Conservation (phyloP, 2,113 vertebrate genomes). For the Romanogobio albipinnatus region DNA sequence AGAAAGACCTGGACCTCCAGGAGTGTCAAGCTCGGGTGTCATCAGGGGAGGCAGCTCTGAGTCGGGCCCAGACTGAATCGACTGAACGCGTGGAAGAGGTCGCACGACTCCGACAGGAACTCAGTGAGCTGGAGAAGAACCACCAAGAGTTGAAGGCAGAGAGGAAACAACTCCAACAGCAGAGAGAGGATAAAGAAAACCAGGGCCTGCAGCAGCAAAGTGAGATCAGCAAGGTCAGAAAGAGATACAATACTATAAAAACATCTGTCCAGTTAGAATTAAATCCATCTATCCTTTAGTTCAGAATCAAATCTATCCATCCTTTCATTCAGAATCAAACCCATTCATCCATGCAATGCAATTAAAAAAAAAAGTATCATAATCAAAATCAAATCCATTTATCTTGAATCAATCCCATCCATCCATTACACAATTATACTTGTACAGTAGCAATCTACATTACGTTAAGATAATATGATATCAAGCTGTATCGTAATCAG, state of each 20-base stretch:
- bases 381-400: background rate
- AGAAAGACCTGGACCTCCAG: constrained; percentile 87
- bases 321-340: background rate
- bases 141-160: constrained; percentile 90
- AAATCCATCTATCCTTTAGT: background rate
- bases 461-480: background rate
- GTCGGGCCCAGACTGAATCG: constrained; percentile 82
- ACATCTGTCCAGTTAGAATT: background rate
- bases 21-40: constrained; percentile 85
- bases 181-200: constrained; percentile 91
- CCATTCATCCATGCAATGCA: background rate
- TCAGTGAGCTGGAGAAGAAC: constrained; percentile 85
- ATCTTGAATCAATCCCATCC: background rate
- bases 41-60: constrained; percentile 79
- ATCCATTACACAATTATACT: background rate
- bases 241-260: background rate
- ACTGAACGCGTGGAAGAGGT: constrained; percentile 80
- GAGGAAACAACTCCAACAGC: constrained; percentile 92
- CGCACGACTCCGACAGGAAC: constrained; percentile 84
- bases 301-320: background rate
- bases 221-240: constrained; percentile 89
- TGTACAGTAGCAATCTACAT: background rate
- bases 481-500: background rate
- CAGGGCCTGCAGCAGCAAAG: constrained; percentile 88
- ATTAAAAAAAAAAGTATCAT: background rate